Conservation (phyloP, 2,888 invertebrate genomes). For the Metopia argyrocephala region DNA sequence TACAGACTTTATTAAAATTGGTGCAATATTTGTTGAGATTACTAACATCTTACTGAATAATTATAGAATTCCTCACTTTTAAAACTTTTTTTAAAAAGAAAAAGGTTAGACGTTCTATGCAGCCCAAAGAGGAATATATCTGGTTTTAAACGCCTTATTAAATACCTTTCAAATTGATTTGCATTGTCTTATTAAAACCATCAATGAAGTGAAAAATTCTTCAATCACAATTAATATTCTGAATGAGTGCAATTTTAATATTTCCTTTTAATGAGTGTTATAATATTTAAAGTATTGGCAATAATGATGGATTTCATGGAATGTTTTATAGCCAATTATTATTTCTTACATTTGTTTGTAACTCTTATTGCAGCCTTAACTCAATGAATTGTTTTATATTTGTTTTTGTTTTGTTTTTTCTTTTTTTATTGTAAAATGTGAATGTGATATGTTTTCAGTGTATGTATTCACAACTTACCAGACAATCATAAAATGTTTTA, state of each 20-base stretch:
- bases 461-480: too few relatives aligned
- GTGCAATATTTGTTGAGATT: too few relatives aligned
- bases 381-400: background rate
- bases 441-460: too few relatives aligned
- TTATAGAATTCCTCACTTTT: too few relatives aligned
- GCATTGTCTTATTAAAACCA: background rate
- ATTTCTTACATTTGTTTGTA: background rate
- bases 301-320: background rate
- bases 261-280: background rate
- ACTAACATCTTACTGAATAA: too few relatives aligned
- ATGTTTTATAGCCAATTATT: background rate
- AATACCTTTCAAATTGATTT: background rate
- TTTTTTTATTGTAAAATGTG: background rate
- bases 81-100: too few relatives aligned
- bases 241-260: too few relatives aligned
- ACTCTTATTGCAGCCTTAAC: background rate
- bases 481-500: background rate
- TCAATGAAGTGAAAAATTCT: background rate
- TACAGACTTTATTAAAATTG: too few relatives aligned
- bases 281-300: background rate
- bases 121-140: too few relatives aligned
- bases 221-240: background rate
- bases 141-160: too few relatives aligned
- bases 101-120: too few relatives aligned
- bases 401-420: too few relatives aligned